These are phyloP conservation scores for Resseliella maxima DNA, from an alignment of 2,888 invertebrate species.

Conservation along the genomic window DNA sequence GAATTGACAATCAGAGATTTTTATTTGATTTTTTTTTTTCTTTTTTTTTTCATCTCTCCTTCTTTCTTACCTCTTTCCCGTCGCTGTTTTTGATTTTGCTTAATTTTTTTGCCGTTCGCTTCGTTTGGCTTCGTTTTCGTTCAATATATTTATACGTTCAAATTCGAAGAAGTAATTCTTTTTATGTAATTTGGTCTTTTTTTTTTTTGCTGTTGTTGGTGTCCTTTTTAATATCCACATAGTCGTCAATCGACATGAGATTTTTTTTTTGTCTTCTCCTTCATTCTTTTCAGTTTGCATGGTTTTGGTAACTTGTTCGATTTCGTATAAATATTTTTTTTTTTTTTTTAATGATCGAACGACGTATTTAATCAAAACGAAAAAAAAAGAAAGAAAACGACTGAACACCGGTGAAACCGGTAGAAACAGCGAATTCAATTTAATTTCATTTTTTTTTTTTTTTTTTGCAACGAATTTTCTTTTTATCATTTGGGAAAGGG, in stretches of 20 bases:
- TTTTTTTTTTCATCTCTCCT: not conserved
- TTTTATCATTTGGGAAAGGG: not conserved
- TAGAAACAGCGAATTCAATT: conserved; percentile 20
- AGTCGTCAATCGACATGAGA: conserved; percentile 42
- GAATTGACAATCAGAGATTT: conserved; percentile 53
- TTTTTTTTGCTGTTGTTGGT: not conserved
- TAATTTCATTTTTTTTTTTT: conserved; percentile 26
- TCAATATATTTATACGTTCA: not conserved
- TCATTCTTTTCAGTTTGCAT: too few species aligned
- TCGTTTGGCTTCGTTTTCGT: not conserved
- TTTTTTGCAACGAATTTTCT: not conserved
- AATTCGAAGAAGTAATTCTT: conserved; percentile 31
- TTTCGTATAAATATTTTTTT: too few species aligned
- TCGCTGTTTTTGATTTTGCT: too few species aligned
- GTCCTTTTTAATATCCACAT: conserved; percentile 25
- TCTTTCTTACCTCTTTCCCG: not conserved
- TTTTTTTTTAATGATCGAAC: not conserved
- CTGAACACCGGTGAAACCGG: not conserved
- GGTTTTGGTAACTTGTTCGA: conserved; percentile 38
- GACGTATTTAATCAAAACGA: conserved; percentile 34
- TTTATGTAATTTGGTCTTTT: too few species aligned
- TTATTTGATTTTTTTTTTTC: conserved; percentile 28
- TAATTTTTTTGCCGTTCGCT: not conserved
- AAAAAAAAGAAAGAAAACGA: not conserved
- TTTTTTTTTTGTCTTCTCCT: not conserved